Evolutionary conservation across 2,888 invertebrate genomes (phyloP).

Genomic region (Augochlorella aurata): DNA sequence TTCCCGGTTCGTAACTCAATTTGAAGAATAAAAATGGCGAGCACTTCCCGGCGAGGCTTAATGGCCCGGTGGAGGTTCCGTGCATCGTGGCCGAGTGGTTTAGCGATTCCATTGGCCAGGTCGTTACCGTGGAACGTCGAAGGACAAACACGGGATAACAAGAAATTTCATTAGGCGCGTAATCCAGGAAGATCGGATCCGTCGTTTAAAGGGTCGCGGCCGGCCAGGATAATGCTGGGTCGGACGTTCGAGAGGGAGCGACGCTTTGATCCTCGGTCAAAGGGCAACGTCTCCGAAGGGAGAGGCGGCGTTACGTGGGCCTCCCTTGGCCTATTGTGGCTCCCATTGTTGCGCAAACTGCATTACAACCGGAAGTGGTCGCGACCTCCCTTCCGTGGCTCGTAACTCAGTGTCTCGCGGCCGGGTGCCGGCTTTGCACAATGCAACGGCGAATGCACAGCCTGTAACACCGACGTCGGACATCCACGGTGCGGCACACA

Average conservation of each 20-base stretch:
- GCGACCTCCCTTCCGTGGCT: conserved; percentile 80
- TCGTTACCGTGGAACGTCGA: background rate
- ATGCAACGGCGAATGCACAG: conserved; percentile 60
- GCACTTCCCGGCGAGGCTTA: background rate
- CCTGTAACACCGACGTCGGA: conserved; percentile 58
- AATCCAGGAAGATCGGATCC: conserved; percentile 38
- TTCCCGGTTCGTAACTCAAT: too few relatives aligned
- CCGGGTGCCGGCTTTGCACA: conserved; percentile 59
- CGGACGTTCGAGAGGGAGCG: conserved; percentile 42
- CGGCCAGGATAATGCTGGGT: conserved; percentile 50
- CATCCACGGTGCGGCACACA: conserved; percentile 43
- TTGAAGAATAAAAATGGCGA: too few relatives aligned
- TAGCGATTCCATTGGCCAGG: background rate
- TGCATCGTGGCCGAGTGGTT: background rate
- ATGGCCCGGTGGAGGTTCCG: background rate
- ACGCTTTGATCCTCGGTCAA: conserved; percentile 78
- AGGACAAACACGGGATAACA: conserved; percentile 11
- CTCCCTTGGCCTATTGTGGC: conserved; percentile 77
- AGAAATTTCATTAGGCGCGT: conserved; percentile 42
- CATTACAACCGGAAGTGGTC: conserved; percentile 81
- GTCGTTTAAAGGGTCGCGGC: conserved; percentile 37
- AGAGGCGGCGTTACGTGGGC: conserved; percentile 60
- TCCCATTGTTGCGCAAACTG: conserved; percentile 81
- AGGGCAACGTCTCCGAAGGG: conserved; percentile 74
- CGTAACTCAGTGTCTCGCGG: conserved; percentile 81